Base-by-base conservation (phyloP, 2,888 invertebrate genomes). In the Epicampocera succincta region DNA sequence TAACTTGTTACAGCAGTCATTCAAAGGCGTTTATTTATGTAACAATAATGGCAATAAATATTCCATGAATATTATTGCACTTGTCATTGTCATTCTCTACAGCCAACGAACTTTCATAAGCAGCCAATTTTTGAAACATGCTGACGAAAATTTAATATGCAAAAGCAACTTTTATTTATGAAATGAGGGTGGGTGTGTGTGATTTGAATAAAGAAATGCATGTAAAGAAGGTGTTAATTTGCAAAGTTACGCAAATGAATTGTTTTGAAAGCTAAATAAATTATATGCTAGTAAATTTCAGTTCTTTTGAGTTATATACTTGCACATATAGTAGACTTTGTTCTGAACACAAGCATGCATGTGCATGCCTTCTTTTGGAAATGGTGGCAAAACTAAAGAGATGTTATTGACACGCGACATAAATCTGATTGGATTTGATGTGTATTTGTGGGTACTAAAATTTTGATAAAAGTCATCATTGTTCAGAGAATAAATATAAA, bases 1-100 rank as follows among this genome's bases (percentile, higher is more conserved):
- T 71, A 66, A 75, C 66, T 75, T 71, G 65, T 75, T 80, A 54
- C 72, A 40, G 48, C 42, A 63, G 38, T 50, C 72, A 73, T 68
- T 76, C 72, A 77, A 81, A 73, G 81, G 81, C 72, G 72, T 81
- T 77, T 77, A 56, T 68, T 73, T 77, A 68, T 80, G 80, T 54
- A 29, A 63, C 40, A 52, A 66, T 61, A 63, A 46, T 66, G 74
- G 48, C 56, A 56, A 74, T 69, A 68, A 69, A 68, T 69, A 61
- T 63, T 65, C 50, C 33, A 78, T 58, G 33, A 66, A 75, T 42
- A 44, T 50, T 38, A 5, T 40, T 74, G 74, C 69, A 80, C 69
- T 80, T 74, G 74, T 58, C 74, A 74, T 56, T 74, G 61, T 61
- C 40, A 72, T 63, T 46, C 33, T 33, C 13, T 21, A 25, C 19